Base-by-base conservation (phyloP, 2,797 vertebrate genomes). In the Sylvilagus floridanus region DNA sequence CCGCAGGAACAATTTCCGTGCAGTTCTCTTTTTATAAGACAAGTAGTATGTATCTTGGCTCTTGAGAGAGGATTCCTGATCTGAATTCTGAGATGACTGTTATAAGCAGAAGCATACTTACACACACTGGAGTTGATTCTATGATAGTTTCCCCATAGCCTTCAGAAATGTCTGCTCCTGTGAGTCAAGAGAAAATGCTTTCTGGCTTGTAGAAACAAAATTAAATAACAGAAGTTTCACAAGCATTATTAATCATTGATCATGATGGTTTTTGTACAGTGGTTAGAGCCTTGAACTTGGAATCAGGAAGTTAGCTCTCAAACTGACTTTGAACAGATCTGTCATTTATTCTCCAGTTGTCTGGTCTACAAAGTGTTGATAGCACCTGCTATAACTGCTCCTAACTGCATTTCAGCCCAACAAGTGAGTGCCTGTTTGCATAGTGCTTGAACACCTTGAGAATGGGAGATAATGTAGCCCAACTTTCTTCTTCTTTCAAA, bases 161-260 rank as follows among this genome's bases (percentile, higher is more conserved):
- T 84, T 95, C 69, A 72, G 77, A 89, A 91, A 24, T 75, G 28
- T 69, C 72, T 82, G 42, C 16, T 72, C 24, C 77, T 95, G 42
- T 79, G 30, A 95, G 85, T 95, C 71, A 82, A 94, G 90, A 87
- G 65, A 91, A 85, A 89, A 78, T 93, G 63, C 32, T 95, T 24
- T 88, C 78, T 88, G 37, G 32, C 35, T 75, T 89, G 28, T 78
- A 9, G 3, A 26, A 5, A 2, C 14, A 30, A 32, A 3, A 50
- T 16, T 57, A 60, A 52, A 28, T 60, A 19, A 57, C 60, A 77
- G 65, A 54, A 26, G 37, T 75, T 91, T 85, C 84, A 75, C 71
- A 78, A 82, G 28, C 65, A 16, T 81, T 35, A 26, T 57, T 88
- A 71, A 60, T 68, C 21, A 72, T 95, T 88, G 93, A 62, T 95